phyloP scores from a whole-genome alignment of 2,888 invertebrate species.

The Drosophila formosana region DNA sequence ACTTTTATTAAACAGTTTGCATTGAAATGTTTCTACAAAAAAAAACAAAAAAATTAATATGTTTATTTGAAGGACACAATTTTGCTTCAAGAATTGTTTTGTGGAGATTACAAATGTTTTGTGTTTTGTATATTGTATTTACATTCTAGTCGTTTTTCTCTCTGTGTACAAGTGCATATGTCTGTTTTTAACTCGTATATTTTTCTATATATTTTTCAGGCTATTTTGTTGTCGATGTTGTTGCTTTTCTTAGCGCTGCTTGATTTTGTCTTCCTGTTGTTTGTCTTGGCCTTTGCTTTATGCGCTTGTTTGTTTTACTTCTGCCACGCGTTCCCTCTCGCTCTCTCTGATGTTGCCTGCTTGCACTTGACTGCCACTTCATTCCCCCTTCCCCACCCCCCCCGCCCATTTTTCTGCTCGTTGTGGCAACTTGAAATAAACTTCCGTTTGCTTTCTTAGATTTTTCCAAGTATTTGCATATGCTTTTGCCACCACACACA shows the following conservation, averaged over 20 bases:
- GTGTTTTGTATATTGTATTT: no score
- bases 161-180: constrained; percentile 1
- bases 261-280: constrained; percentile 65
- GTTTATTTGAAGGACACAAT: no score
- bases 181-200: not conserved
- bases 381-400: constrained; percentile 21
- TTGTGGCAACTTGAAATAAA: constrained; percentile 60
- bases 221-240: constrained; percentile 2
- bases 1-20: no score
- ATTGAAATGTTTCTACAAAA: no score
- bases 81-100: no score
- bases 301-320: constrained; percentile 60
- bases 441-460: constrained; percentile 67
- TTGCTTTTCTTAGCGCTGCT: constrained; percentile 36
- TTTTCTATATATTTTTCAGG: not conserved
- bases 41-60: no score
- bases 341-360: constrained; percentile 30
- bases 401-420: constrained; percentile 1
- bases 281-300: constrained; percentile 57
- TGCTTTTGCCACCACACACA: constrained; percentile 19
- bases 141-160: no score
- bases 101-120: no score
- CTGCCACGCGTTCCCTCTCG: constrained; percentile 7
- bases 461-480: constrained; percentile 65
- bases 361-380: constrained; percentile 66